Percentiles rank a stretch among this genome's conserved stretches.
Conservation (phyloP, 1,140 invertebrate genomes). For the Delia radicum region DNA sequence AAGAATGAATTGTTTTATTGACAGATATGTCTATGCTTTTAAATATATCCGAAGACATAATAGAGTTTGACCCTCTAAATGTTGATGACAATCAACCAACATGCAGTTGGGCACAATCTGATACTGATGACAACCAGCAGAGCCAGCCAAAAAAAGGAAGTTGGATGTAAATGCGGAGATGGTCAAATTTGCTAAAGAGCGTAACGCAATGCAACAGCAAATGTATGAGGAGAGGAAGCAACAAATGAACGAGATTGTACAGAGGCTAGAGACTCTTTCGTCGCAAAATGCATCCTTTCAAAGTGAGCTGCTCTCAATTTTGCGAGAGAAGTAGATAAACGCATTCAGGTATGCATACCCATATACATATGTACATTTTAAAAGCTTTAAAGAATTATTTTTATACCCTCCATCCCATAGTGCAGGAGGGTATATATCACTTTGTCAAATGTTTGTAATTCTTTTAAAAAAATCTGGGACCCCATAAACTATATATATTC, state of each 20-base stretch:
- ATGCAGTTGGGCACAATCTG: no score
- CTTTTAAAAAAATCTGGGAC: no score
- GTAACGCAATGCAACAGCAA: background rate
- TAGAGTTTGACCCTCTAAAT: no score
- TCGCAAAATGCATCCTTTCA: constrained; percentile 1
- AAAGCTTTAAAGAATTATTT: no score
- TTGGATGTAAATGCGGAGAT: background rate
- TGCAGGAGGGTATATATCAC: no score
- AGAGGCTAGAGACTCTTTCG: background rate
- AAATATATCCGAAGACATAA: background rate
- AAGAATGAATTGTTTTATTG: background rate
- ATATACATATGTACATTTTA: no score
- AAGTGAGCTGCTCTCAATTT: background rate
- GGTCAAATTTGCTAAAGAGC: background rate
- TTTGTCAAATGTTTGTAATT: no score
- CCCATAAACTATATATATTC: no score
- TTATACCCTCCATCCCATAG: no score
- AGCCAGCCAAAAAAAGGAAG: background rate
- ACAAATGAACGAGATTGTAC: background rate
- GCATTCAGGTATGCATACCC: no score
- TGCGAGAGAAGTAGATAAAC: background rate
- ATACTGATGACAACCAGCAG: no score
- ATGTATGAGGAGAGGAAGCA: background rate
- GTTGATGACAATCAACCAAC: no score
- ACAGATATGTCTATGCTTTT: background rate